These are phyloP conservation scores for Lasioglossum morio DNA, from an alignment of 2,888 invertebrate genomes.

Conservation along the genomic window DNA sequence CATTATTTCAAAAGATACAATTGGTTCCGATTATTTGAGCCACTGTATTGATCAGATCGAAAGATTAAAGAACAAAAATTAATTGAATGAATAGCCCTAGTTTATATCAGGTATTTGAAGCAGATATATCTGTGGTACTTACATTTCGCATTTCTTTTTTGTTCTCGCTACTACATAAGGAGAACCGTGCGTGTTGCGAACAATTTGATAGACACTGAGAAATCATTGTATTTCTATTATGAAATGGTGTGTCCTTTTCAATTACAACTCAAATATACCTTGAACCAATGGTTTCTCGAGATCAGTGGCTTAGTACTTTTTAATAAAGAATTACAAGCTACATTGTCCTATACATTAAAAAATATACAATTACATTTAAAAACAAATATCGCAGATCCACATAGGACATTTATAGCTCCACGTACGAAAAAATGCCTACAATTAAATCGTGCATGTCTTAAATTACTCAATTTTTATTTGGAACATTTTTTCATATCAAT, in stretches of 20 bases:
- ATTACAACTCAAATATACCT: background rate
- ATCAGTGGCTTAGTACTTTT: background rate
- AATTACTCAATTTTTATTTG: background rate
- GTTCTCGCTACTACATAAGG: too few species aligned
- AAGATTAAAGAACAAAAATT: too few species aligned
- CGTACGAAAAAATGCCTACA: background rate
- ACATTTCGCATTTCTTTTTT: too few species aligned
- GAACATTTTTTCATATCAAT: background rate
- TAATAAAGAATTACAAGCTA: background rate
- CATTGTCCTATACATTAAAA: background rate
- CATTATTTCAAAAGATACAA: background rate
- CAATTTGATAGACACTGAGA: too few species aligned
- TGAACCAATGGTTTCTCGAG: background rate
- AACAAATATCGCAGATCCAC: background rate
- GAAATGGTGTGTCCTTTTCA: background rate
- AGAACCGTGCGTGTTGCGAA: too few species aligned
- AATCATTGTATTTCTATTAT: too few species aligned
- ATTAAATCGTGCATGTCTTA: background rate
- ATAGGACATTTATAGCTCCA: background rate
- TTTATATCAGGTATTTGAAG: too few species aligned
- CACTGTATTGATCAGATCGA: background rate
- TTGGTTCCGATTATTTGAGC: background rate
- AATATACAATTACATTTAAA: background rate
- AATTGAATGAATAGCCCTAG: too few species aligned
- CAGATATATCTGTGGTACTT: too few species aligned